phyloP scores from a whole-genome alignment of 2,888 invertebrate species.

The Dicyrtomina minuta region DNA sequence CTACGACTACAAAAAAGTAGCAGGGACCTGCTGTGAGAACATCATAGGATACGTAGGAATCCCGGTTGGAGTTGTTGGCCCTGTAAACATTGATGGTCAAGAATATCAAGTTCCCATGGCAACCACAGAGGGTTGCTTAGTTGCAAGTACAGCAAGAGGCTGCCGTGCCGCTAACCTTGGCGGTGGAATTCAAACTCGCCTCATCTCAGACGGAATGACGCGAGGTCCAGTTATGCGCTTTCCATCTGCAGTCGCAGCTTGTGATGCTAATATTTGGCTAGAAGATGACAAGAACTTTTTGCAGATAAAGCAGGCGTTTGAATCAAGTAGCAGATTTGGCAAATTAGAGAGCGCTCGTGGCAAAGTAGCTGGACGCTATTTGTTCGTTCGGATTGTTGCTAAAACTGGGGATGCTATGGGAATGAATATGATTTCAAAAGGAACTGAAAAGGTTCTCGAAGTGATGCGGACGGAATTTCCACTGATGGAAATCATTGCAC shows the following conservation, averaged over 20 bases:
- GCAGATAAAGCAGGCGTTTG: slow-evolving; percentile 81
- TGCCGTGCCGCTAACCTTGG: slow-evolving; percentile 86
- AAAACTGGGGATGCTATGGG: slow-evolving; percentile 99
- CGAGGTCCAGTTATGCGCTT: slow-evolving; percentile 92
- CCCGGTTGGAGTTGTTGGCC: slow-evolving; percentile 95
- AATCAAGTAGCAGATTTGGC: slow-evolving; percentile 89
- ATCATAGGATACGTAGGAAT: slow-evolving; percentile 95
- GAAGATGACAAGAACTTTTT: slow-evolving; percentile 75
- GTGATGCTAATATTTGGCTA: slow-evolving; percentile 69
- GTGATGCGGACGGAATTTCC: slow-evolving; percentile 71
- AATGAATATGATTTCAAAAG: slow-evolving; percentile 68
- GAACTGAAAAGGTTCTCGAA: slow-evolving; percentile 83
- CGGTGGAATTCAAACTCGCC: slow-evolving; percentile 76
- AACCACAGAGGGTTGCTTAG: slow-evolving; percentile 96
- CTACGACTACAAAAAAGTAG: slow-evolving; percentile 63
- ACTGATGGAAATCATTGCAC: slow-evolving; percentile 88
- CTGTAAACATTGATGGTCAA: slow-evolving; percentile 79
- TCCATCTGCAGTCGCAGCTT: slow-evolving; percentile 73
- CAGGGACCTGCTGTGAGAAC: slow-evolving; percentile 96
- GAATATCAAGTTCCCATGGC: slow-evolving; percentile 92
- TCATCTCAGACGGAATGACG: slow-evolving; percentile 94
- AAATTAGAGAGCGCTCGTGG: slow-evolving; percentile 80
- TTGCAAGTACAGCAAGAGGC: slow-evolving; percentile 96
- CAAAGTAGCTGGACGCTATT: slow-evolving; percentile 80
- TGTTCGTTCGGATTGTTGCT: slow-evolving; percentile 90